Evolutionary conservation across 2,797 vertebrate genomes (phyloP).

Genomic region (Rhinichthys osculus): DNA sequence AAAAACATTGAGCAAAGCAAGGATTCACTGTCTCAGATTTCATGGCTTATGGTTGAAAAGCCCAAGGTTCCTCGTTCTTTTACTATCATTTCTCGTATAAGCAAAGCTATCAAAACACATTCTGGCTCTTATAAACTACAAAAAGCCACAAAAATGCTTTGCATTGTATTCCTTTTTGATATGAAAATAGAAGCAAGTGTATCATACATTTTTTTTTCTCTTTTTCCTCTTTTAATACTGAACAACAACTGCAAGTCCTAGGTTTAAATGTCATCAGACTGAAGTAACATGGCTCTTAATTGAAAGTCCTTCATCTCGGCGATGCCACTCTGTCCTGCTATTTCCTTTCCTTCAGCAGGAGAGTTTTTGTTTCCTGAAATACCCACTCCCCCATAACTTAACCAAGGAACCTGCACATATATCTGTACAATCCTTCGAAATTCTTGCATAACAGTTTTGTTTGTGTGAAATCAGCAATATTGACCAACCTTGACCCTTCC

Average conservation of each 20-base stretch:
- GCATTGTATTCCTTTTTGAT: slow-evolving; percentile 98
- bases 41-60: slow-evolving; percentile 92
- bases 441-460: slow-evolving; percentile 96
- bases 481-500: slow-evolving; percentile 80
- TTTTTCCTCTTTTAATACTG: slow-evolving; percentile 82
- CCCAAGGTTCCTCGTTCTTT: slow-evolving; percentile 83
- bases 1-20: slow-evolving; percentile 99
- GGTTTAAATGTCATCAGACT: slow-evolving; percentile 74
- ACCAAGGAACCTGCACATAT: slow-evolving; percentile 85
- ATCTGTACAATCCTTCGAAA: slow-evolving; percentile 97
- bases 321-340: slow-evolving; percentile 72
- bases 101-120: slow-evolving; percentile 99
- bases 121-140: slow-evolving; percentile 99
- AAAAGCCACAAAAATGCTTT: slow-evolving; percentile 99
- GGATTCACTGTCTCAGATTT: slow-evolving; percentile 85
- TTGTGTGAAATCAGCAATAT: slow-evolving; percentile 89
- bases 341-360: slow-evolving; percentile 78
- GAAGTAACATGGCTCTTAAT: slow-evolving; percentile 86
- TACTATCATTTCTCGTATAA: slow-evolving; percentile 90
- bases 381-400: slow-evolving; percentile 71
- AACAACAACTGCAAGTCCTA: slow-evolving; percentile 96
- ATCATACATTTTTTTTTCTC: slow-evolving; percentile 90
- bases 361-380: slow-evolving; percentile 55
- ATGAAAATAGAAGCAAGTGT: slow-evolving; percentile 99
- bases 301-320: slow-evolving; percentile 80